Evolutionary conservation across 2,797 vertebrate genomes (phyloP), one percentile per base, ranked within the genome.

Genomic region (Rhinichthys osculus): DNA sequence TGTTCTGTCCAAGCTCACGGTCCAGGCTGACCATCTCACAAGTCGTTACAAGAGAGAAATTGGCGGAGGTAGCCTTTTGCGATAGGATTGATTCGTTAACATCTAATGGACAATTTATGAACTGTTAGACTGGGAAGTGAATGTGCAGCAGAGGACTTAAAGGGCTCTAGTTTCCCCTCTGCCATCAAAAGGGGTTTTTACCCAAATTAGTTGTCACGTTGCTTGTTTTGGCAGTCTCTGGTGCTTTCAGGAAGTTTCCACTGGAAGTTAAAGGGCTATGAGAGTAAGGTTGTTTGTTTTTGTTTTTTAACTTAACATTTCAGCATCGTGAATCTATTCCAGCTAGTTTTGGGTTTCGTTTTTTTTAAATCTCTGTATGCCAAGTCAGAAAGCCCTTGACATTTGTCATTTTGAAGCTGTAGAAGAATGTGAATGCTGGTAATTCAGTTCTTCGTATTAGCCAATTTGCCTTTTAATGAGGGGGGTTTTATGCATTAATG

Each of bases 1-100:
- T 0, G 95, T 96, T 84, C 89, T 96, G 86, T 95, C 95, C 71
- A 96, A 96, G 88, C 95, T 96, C 89, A 96, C 96, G 0, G 71
- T 91, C 85, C 95, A 95, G 40, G 96, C 96, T 0, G 94, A 96
- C 89, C 89, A 94, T 91, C 94, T 96, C 85, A 96, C 96, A 57
- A 96, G 93, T 90, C 86, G 95, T 38, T 96, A 96, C 92, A 96
- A 96, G 91, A 90, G 94, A 7, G 96, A 96, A 81, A 95, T 96
- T 0, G 95, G 95, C 5, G 95, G 95, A 0, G 94, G 94, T 16
- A 95, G 93, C 88, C 94, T 95, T 85, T 92, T 95, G 85, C 93
- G 95, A 94, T 96, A 94, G 85, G 90, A 73, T 67, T 79, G 23
- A 23, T 47, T 19, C 7, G 21, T 50, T 9, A 40, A 47, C 10